Conservation (phyloP, 2,113 vertebrate genomes). For the Zapornia atra region DNA sequence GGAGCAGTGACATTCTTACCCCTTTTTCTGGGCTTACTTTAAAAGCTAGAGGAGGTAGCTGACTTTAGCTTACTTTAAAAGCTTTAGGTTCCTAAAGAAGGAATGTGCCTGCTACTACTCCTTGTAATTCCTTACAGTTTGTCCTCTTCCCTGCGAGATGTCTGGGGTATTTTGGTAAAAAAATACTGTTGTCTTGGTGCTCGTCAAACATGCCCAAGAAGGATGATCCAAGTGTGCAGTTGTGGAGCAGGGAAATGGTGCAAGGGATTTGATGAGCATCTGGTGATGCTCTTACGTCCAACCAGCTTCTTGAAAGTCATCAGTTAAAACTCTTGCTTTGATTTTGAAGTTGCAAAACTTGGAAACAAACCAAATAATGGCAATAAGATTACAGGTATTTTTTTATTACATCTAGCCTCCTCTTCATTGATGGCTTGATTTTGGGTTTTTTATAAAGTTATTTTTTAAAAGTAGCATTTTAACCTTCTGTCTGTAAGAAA, state of each 20-base stretch:
- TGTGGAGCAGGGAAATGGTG: background rate
- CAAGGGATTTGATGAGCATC: background rate
- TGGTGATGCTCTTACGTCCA: background rate
- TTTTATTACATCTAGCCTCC: background rate
- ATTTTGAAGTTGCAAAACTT: background rate
- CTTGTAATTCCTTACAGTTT: background rate
- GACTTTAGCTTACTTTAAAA: background rate
- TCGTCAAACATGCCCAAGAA: background rate
- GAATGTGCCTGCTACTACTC: background rate
- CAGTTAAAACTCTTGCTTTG: background rate
- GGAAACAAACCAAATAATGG: background rate
- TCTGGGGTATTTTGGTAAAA: background rate
- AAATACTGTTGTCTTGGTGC: background rate
- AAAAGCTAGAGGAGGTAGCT: background rate
- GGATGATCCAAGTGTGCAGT: background rate
- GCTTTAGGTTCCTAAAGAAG: background rate
- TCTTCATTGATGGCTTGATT: background rate
- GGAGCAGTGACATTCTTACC: background rate
- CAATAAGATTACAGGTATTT: background rate
- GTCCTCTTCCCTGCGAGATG: background rate
- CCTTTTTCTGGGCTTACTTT: background rate
- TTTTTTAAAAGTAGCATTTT: background rate
- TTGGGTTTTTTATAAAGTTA: background rate
- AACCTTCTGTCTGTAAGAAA: background rate
- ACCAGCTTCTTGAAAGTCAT: background rate